Percentiles rank a stretch among this genome's conserved stretches.
Conservation (phyloP, 2,113 vertebrate genomes). For the Origma solitaria region DNA sequence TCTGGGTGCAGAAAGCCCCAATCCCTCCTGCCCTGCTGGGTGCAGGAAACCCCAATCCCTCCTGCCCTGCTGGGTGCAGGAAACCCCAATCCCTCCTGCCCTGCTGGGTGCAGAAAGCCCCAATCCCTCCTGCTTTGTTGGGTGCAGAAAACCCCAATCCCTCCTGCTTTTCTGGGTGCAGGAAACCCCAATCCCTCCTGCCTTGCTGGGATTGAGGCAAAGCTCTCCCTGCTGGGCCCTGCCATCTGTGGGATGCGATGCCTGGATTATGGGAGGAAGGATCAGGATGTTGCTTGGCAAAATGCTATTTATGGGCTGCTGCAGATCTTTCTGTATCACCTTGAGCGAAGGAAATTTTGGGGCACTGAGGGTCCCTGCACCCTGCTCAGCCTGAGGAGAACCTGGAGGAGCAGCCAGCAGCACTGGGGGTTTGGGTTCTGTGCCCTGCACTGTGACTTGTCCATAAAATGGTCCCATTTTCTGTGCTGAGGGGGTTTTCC, state of each 20-base stretch:
- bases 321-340: neutral
- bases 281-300: neutral
- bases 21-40: neutral
- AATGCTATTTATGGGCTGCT: neutral
- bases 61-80: neutral
- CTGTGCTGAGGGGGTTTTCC: neutral
- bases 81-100: neutral
- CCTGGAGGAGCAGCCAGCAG: neutral
- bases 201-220: neutral
- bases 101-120: neutral
- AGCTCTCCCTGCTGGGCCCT: neutral
- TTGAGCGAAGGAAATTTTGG: neutral
- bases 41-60: neutral
- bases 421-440: neutral
- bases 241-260: neutral
- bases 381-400: neutral
- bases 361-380: neutral
- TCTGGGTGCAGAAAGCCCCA: neutral
- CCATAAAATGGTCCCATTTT: accelerated
- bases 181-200: neutral
- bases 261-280: neutral
- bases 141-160: neutral
- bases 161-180: neutral
- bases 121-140: neutral
- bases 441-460: neutral